These are phyloP conservation scores for Platyscapa corneri DNA, from an alignment of 1,140 invertebrate genomes.

Conservation along the genomic window DNA sequence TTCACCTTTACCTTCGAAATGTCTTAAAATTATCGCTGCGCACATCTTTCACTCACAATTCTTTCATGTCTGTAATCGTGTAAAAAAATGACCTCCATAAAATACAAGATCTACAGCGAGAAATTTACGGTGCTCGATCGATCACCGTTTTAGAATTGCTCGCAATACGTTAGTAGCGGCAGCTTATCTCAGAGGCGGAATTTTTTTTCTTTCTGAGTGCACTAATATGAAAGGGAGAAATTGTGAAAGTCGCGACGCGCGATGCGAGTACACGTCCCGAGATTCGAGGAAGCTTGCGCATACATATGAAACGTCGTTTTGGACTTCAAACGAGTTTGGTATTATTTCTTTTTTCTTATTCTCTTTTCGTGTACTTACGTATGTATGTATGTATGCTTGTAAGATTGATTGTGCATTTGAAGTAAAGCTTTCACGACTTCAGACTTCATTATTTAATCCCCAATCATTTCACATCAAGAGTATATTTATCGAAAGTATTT, in stretches of 20 bases:
- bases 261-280: background rate
- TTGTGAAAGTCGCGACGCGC: conserved; percentile 43
- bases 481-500: background rate
- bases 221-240: conserved; percentile 43
- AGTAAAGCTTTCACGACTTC: background rate
- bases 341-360: conserved; percentile 3
- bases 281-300: background rate
- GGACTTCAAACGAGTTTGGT: conserved; percentile 31
- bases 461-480: background rate
- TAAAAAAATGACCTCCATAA: conserved; percentile 25
- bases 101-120: conserved; percentile 15
- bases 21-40: conserved; percentile 12
- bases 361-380: background rate
- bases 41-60: conserved; percentile 11
- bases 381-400: background rate
- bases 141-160: conserved; percentile 27
- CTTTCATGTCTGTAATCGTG: background rate
- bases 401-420: background rate
- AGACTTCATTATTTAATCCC: background rate
- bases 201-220: conserved; percentile 30
- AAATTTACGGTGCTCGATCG: conserved; percentile 11
- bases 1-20: conserved; percentile 44
- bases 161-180: background rate
- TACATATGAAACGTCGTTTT: background rate
- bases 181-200: background rate